phyloP scores from a whole-genome alignment of 2,888 invertebrate species.

The Noctua comes region DNA sequence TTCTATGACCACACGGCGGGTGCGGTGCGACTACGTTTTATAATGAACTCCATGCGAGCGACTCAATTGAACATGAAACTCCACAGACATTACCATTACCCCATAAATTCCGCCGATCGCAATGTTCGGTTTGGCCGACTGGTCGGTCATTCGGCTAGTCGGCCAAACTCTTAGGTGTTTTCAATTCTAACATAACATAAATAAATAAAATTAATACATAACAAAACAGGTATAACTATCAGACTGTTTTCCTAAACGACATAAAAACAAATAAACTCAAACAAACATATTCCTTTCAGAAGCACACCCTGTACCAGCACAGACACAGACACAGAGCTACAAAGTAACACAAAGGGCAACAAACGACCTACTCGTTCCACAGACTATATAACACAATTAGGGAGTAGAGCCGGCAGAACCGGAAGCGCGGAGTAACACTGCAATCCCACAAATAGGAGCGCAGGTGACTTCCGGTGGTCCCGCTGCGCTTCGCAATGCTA shows the following conservation, averaged over 20 bases:
- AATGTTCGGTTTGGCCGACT: too few species aligned
- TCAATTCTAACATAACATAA: background rate
- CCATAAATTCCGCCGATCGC: too few species aligned
- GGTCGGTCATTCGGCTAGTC: too few species aligned
- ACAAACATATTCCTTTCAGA: slow-evolving; percentile 11
- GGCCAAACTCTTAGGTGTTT: background rate
- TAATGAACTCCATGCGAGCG: too few species aligned
- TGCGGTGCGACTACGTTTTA: too few species aligned
- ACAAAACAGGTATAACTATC: background rate
- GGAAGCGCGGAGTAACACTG: slow-evolving; percentile 58
- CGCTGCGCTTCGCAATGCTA: slow-evolving; percentile 19
- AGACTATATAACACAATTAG: slow-evolving; percentile 59
- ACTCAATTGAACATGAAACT: too few species aligned
- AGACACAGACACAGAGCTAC: slow-evolving; percentile 31
- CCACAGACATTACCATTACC: too few species aligned
- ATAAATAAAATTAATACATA: too few species aligned
- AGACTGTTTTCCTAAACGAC: background rate
- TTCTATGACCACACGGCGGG: too few species aligned
- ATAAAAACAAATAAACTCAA: background rate
- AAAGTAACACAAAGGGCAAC: slow-evolving; percentile 45
- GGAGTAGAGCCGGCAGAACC: slow-evolving; percentile 40
- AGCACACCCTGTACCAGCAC: background rate
- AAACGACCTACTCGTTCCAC: slow-evolving; percentile 51
- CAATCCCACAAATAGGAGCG: slow-evolving; percentile 66
- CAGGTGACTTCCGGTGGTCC: slow-evolving; percentile 66